Base-by-base conservation (phyloP, 2,113 vertebrate genomes). In the Saiga tatarica region DNA sequence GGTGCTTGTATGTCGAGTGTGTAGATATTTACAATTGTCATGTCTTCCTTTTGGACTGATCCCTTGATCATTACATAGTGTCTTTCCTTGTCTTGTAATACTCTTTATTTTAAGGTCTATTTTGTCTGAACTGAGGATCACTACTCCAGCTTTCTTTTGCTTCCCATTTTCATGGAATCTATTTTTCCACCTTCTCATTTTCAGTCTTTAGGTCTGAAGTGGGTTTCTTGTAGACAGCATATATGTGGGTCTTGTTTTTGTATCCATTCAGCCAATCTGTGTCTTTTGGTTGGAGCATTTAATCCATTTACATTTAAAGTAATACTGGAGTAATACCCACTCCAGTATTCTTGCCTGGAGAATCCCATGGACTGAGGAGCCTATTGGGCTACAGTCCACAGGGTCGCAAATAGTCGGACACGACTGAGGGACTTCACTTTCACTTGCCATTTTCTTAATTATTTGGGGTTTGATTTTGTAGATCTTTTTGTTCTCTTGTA, bases 91-190 rank as follows among this genome's bases (percentile, higher is more conserved):
- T 64, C 62, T n/a, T n/a, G 33, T n/a, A n/a, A 17, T 64, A 64
- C 15, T 64, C 15, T 64, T n/a, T 64, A n/a, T n/a, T 64, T 64
- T 64, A n/a, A 64, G 62, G 62, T n/a, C 30, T n/a, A 17, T 64
- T n/a, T 64, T 2, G 0, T 64, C 62, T 64, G 62, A n/a, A 17
- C 2, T n/a, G 62, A n/a, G 33, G 62, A 64, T 64, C 0, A 15
- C 33, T 64, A n/a, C 62, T n/a, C 33, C 15, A 64, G 62, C 62
- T 64, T 64, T 64, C 30, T 64, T 64, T 64, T n/a, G 62, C 62
- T 64, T 64, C 62, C 62, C 16, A 64, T 64, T 17, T 64, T 17
- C 62, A 64, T 9, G 30, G 62, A 64, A 64, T 64, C 3, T 64
- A 64, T 17, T 64, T 64, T 64, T 64, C 62, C 30, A n/a, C 9